Evolutionary conservation across 2,113 vertebrate species (phyloP).

Genomic region (Cavia aperea): DNA sequence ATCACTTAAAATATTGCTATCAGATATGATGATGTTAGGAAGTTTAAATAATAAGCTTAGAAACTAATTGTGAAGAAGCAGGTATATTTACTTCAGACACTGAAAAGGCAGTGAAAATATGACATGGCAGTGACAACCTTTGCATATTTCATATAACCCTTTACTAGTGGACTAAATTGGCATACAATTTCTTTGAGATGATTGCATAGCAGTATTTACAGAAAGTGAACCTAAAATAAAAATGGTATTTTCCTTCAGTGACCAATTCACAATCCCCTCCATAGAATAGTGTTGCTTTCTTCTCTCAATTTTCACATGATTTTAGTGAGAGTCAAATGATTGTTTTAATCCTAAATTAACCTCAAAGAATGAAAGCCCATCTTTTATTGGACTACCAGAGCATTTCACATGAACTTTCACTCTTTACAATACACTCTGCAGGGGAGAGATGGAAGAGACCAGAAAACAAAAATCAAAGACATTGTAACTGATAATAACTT

Average conservation of each 20-base stretch:
- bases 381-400: neutral
- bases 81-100: neutral
- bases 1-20: conserved; percentile 32
- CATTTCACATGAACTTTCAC: neutral
- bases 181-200: neutral
- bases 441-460: neutral
- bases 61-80: neutral
- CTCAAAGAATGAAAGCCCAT: neutral
- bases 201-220: neutral
- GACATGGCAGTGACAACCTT: neutral
- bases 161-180: conserved; percentile 6
- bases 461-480: neutral
- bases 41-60: neutral
- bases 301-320: neutral
- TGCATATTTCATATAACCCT: conserved; percentile 5
- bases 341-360: neutral
- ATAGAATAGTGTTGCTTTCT: neutral
- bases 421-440: neutral
- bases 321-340: conserved; percentile 34
- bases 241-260: neutral
- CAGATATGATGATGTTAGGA: neutral
- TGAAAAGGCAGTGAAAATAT: conserved; percentile 22
- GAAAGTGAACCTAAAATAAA: conserved; percentile 33
- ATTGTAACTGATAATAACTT: neutral
- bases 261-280: neutral